Percentiles rank a stretch among this genome's conserved stretches.
These are phyloP conservation scores for Helleia helle DNA, from an alignment of 2,888 invertebrate genomes.

Conservation along the genomic window DNA sequence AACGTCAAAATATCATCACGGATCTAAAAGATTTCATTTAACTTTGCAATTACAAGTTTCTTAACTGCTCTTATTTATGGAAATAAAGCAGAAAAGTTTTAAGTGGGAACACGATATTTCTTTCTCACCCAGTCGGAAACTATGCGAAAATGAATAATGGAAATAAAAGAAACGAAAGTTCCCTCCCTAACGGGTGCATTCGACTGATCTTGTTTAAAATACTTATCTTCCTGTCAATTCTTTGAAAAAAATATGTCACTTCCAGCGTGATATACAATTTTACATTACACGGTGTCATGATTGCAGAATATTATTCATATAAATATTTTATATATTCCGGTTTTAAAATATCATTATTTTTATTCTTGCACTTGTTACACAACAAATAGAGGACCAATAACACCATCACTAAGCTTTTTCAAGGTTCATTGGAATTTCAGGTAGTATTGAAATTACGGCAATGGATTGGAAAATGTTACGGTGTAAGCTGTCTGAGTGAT, in stretches of 20 bases:
- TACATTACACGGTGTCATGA: too few species aligned
- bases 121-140: conserved; percentile 8
- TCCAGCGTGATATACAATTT: too few species aligned
- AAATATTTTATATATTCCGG: too few species aligned
- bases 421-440: neutral
- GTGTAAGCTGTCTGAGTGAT: neutral
- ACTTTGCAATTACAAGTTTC: conserved; percentile 10
- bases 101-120: conserved; percentile 24
- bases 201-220: conserved; percentile 7
- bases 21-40: conserved; percentile 10
- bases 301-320: too few species aligned
- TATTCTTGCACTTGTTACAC: too few species aligned
- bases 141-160: conserved; percentile 9
- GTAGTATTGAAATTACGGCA: neutral
- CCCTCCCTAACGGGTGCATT: conserved; percentile 7
- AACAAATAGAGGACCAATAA: too few species aligned
- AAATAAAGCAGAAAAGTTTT: conserved; percentile 25
- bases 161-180: conserved; percentile 10
- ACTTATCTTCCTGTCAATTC: neutral
- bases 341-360: too few species aligned
- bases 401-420: too few species aligned
- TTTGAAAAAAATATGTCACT: neutral
- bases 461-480: conserved; percentile 3
- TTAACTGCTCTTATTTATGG: conserved; percentile 16
- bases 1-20: too few species aligned